phyloP scores from a whole-genome alignment of 2,113 vertebrate genomes.

The Sisor rabdophorus region DNA sequence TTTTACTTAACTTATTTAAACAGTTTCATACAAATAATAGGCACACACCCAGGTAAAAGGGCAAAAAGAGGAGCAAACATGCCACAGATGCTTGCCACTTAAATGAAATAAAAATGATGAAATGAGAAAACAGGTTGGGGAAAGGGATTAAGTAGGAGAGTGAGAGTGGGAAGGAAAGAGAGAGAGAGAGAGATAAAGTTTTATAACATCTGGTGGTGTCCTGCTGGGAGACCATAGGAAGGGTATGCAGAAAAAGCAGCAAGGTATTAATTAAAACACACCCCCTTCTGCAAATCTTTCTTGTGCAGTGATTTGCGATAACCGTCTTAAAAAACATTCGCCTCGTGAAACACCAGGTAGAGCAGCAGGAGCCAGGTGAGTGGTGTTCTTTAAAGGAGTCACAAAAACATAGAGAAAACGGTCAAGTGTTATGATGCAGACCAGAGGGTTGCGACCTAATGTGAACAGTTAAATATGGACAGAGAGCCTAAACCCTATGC shows the following conservation, averaged over 20 bases:
- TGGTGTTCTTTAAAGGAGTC: background rate
- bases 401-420: background rate
- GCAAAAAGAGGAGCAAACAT: slow-evolving; percentile 11
- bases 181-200: slow-evolving; percentile 32
- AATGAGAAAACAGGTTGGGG: slow-evolving; percentile 10
- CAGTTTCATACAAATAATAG: slow-evolving; percentile 25
- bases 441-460: background rate
- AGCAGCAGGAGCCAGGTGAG: background rate
- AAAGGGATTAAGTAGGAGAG: slow-evolving; percentile 2
- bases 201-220: slow-evolving; percentile 45
- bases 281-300: slow-evolving; percentile 2
- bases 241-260: slow-evolving; percentile 24
- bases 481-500: slow-evolving; percentile 15
- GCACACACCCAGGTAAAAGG: slow-evolving; percentile 24
- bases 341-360: slow-evolving; percentile 16
- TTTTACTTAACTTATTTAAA: slow-evolving; percentile 41
- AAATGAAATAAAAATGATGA: slow-evolving; percentile 23
- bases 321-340: background rate
- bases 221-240: slow-evolving; percentile 44
- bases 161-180: background rate
- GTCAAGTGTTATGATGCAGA: slow-evolving; percentile 51
- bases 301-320: background rate
- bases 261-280: slow-evolving; percentile 1
- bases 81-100: slow-evolving; percentile 25
- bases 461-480: slow-evolving; percentile 1